These are phyloP conservation scores for Lipophrys pholis DNA, from an alignment of 2,113 vertebrate genomes.

Conservation along the genomic window DNA sequence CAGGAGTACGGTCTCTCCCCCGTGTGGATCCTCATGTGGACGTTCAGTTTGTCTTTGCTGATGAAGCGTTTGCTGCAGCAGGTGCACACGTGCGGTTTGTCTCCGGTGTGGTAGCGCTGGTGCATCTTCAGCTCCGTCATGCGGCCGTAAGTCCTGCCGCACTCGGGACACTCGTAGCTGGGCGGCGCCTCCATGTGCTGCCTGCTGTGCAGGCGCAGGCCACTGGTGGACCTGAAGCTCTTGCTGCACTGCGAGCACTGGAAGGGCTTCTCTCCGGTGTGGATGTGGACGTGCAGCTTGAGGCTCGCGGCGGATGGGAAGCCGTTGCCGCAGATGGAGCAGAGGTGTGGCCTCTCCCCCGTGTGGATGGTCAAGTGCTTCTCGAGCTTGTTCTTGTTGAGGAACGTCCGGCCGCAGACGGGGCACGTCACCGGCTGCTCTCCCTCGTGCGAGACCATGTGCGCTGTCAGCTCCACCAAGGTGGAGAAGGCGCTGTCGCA, in stretches of 20 bases:
- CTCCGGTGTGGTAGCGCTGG: conserved; percentile 79
- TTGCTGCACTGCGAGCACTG: conserved; percentile 70
- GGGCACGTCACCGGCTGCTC: conserved; percentile 71
- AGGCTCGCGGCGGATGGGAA: conserved; percentile 73
- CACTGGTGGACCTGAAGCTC: conserved; percentile 69
- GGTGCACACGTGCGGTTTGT: conserved; percentile 69
- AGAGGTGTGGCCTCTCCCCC: conserved; percentile 74
- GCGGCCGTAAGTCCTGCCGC: conserved; percentile 73
- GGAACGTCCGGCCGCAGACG: conserved; percentile 68
- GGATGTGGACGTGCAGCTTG: conserved; percentile 67
- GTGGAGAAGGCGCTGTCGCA: conserved; percentile 64
- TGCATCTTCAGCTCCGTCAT: conserved; percentile 79
- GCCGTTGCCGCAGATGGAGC: conserved; percentile 74
- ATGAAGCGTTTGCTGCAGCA: conserved; percentile 77
- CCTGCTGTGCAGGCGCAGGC: conserved; percentile 71
- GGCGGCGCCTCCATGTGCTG: conserved; percentile 73
- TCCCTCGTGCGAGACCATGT: conserved; percentile 67
- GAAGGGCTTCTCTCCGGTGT: conserved; percentile 75
- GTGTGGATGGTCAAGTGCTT: conserved; percentile 74
- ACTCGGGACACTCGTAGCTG: conserved; percentile 69
- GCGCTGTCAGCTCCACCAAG: conserved; percentile 67
- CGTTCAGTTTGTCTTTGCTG: conserved; percentile 75
- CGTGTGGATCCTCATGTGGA: conserved; percentile 77
- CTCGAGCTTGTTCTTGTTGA: conserved; percentile 76
- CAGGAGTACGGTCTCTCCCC: conserved; percentile 77